Base-by-base conservation (phyloP, 1,140 invertebrate species). In the Drosophila neocordata region DNA sequence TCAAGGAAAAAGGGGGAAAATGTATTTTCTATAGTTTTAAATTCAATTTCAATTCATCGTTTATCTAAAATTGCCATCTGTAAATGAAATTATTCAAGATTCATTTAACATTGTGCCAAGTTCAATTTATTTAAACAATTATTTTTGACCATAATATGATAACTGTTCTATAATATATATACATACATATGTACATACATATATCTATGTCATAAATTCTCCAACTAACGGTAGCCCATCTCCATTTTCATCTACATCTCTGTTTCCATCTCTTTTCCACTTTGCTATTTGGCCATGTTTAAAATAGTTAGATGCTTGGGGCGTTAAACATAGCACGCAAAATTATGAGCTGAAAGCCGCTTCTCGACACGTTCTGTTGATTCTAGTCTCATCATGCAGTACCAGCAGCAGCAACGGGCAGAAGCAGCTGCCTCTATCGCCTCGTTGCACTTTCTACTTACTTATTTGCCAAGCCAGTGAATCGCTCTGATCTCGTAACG, bases 391-490 rank as follows among this genome's bases (percentile, higher is more conserved):
- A 65, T 69, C 60, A 62, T 35, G 38, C 31, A 60, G 24, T 24
- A 27, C 37, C 55, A 57, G 35, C 12, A 34, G 65, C 64, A 38
- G 38, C 8, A 20, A 18, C 12, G 35, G 34, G 35, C 57, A 24
- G 24, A 18, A 53, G 15, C 41, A 27, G 59, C 44, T 58, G 56
- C 22, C 22, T 24, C 71, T 41, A 15, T 27, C 44, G 73, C 60
- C 65, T 85, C 65, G 82, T 58, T 81, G 82, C 82, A 85, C 78
- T 85, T 82, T 85, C 78, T 80, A 48, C 41, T 48, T 48, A 48
- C 41, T 48, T 48, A 88, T 82, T 87, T 82, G 78, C 66, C 78
- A 81, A 87, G 65, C 76, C 82, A 87, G 51, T 78, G 82, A 74
- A 71, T 71, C 69, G 82, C 65, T 48, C 41, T 18, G 18, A 18